Evolutionary conservation across 2,888 invertebrate genomes (phyloP).

Genomic region (Chaetoderma sp.): DNA sequence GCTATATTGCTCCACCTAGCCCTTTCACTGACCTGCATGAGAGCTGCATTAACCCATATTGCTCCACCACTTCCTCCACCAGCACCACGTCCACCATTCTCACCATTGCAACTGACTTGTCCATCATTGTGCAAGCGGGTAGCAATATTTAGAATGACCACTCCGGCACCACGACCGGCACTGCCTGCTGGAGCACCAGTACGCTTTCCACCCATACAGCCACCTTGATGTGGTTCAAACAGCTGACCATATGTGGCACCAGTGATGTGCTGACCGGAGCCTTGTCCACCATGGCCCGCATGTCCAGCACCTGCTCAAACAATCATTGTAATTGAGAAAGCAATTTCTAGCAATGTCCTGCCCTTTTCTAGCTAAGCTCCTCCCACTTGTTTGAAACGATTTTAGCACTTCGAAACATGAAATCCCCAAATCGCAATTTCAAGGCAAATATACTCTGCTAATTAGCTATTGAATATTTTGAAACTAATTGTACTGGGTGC

Average conservation of each 20-base stretch:
- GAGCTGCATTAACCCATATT: constrained; percentile 38
- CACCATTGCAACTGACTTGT: constrained; percentile 45
- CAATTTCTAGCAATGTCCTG: no score
- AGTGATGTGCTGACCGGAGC: constrained; percentile 29
- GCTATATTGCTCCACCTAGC: not conserved
- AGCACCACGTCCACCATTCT: constrained; percentile 27
- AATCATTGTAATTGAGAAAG: no score
- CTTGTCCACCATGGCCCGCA: constrained; percentile 51
- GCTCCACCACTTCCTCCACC: constrained; percentile 55
- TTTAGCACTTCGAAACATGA: not conserved
- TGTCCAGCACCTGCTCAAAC: constrained; percentile 49
- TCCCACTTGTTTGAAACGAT: no score
- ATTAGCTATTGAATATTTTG: no score
- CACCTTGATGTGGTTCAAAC: constrained; percentile 42
- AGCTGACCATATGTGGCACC: constrained; percentile 47
- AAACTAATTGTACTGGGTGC: no score
- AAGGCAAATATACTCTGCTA: no score
- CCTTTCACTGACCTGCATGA: constrained; percentile 36
- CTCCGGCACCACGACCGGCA: constrained; percentile 51
- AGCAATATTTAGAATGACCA: constrained; percentile 41
- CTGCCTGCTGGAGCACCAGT: constrained; percentile 17
- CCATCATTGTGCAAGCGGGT: constrained; percentile 49
- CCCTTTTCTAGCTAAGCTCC: no score
- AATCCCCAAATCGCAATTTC: no score
- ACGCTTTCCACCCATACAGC: constrained; percentile 49